phyloP scores from a whole-genome alignment of 2,888 invertebrate species.

The Neelides folsomi region DNA sequence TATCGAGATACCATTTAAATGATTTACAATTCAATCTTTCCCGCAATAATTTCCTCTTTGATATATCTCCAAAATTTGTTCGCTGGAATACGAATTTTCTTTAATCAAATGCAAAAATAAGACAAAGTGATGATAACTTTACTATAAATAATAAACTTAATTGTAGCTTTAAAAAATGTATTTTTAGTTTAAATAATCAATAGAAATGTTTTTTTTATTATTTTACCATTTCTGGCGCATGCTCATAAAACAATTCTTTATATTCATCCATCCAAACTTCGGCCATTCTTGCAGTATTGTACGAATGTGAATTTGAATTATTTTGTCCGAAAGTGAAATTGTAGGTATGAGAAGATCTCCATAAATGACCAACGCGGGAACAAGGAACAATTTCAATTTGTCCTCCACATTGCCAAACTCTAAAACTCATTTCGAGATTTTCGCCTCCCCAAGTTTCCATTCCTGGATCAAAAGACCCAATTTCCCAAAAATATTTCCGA shows the following conservation, averaged over 20 bases:
- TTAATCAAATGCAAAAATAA: too few relatives aligned
- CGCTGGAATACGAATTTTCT: constrained; percentile 71
- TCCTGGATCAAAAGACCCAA: constrained; percentile 93
- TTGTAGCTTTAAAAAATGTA: too few relatives aligned
- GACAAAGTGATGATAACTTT: too few relatives aligned
- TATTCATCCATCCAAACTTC: constrained; percentile 99
- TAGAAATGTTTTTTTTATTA: too few relatives aligned
- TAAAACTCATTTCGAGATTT: constrained; percentile 42
- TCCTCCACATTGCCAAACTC: constrained; percentile 93
- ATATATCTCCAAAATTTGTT: constrained; percentile 81
- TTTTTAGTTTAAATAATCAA: too few relatives aligned
- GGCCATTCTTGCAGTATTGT: constrained; percentile 94
- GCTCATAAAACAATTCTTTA: constrained; percentile 97
- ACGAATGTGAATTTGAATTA: constrained; percentile 78
- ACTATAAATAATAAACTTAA: too few relatives aligned
- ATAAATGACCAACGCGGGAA: constrained; percentile 88
- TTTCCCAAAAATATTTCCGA: constrained; percentile 87
- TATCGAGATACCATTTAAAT: constrained; percentile 94
- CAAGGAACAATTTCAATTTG: constrained; percentile 84
- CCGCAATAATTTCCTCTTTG: constrained; percentile 59
- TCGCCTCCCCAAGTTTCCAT: constrained; percentile 94
- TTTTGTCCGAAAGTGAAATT: constrained; percentile 88
- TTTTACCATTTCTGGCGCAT: too few relatives aligned
- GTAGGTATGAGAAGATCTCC: constrained; percentile 93
- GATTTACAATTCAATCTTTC: constrained; percentile 79